Conservation (phyloP, 1,140 invertebrate genomes). For the Meloidogyne floridensis region DNA sequence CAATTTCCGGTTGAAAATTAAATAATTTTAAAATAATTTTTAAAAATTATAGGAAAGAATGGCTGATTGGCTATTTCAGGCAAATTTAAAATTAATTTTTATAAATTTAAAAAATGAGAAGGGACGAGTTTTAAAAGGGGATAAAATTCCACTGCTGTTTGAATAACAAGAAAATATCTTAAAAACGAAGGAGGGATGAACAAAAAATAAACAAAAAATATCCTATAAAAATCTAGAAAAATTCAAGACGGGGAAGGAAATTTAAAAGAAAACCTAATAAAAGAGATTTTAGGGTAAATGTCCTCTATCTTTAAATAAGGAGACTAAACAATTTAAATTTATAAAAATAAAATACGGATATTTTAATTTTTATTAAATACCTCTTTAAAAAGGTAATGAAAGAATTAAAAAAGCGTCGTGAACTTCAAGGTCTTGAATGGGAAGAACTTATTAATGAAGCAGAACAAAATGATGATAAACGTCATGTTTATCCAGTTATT, state of each 20-base stretch:
- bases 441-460: slow-evolving; percentile 73
- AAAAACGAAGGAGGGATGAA: not conserved
- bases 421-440: slow-evolving; percentile 79
- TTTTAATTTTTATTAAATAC: not conserved
- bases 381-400: slow-evolving; percentile 68
- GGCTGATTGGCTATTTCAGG: slow-evolving; percentile 94
- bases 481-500: slow-evolving; percentile 77
- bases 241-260: no score
- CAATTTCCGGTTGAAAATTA: slow-evolving; percentile 63
- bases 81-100: slow-evolving; percentile 61
- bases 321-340: no score
- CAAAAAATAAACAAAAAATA: not conserved
- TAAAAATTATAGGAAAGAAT: slow-evolving; percentile 75
- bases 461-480: slow-evolving; percentile 79
- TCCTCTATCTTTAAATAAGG: no score
- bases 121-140: no score
- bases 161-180: no score
- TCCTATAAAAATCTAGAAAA: not conserved
- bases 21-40: not conserved
- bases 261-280: no score
- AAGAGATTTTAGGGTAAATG: no score
- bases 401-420: slow-evolving; percentile 84
- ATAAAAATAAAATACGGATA: no score
- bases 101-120: not conserved
- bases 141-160: no score